These are phyloP conservation scores for Acinonyx jubatus DNA, from an alignment of 2,113 vertebrate genomes.

Conservation along the genomic window DNA sequence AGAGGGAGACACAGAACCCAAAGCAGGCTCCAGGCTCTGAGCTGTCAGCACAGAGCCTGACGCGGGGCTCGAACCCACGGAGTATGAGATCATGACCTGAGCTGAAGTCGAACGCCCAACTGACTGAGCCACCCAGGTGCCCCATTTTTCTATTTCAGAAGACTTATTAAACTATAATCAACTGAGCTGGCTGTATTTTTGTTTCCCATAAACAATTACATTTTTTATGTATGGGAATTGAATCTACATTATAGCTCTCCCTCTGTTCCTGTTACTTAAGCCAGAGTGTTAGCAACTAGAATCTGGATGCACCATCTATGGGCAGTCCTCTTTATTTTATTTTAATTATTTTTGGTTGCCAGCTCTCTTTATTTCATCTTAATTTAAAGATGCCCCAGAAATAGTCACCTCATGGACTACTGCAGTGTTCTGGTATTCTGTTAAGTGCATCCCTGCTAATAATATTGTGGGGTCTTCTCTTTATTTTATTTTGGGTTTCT, in stretches of 20 bases:
- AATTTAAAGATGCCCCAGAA: not conserved
- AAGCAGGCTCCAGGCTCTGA: too few species aligned
- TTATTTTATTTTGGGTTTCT: not conserved
- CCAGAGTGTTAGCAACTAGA: not conserved
- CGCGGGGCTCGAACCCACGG: too few species aligned
- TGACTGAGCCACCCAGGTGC: too few species aligned
- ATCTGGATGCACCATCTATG: not conserved
- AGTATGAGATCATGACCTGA: too few species aligned
- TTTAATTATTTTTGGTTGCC: not conserved
- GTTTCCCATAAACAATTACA: not conserved
- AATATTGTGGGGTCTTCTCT: not conserved
- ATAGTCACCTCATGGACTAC: not conserved
- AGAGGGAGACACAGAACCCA: too few species aligned
- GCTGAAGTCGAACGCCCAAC: too few species aligned
- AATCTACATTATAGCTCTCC: not conserved
- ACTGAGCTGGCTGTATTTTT: not conserved
- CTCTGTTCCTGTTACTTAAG: not conserved
- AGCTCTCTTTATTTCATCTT: not conserved
- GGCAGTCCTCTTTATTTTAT: not conserved
- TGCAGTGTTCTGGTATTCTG: not conserved
- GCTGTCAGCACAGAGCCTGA: too few species aligned
- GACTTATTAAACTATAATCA: slow-evolving; percentile 15
- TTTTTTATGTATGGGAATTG: not conserved
- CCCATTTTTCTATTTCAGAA: not conserved
- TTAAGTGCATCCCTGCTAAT: not conserved